Evolutionary conservation across 2,888 invertebrate species (phyloP).

Genomic region (Lysandra coridon): DNA sequence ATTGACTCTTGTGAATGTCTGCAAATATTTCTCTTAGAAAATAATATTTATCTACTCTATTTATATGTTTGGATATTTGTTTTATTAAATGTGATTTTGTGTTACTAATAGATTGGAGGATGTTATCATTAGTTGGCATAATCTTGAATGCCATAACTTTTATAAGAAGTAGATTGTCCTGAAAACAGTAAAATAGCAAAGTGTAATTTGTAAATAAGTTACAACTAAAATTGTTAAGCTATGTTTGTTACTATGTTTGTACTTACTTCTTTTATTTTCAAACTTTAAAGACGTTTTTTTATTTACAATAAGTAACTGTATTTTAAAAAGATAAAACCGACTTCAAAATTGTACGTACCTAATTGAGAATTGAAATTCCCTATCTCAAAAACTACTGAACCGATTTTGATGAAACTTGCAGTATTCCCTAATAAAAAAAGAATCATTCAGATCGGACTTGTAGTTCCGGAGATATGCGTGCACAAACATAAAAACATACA

Average conservation of each 20-base stretch:
- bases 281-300: no score
- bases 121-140: slow-evolving; percentile 43
- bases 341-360: no score
- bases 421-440: no score
- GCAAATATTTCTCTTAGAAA: slow-evolving; percentile 54
- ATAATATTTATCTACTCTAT: slow-evolving; percentile 44
- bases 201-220: not conserved
- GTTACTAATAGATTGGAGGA: slow-evolving; percentile 42
- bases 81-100: slow-evolving; percentile 61
- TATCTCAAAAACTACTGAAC: no score
- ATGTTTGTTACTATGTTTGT: no score
- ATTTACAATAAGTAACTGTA: no score
- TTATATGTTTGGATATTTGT: slow-evolving; percentile 49
- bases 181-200: slow-evolving; percentile 46
- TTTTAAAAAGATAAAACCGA: no score
- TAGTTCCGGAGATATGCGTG: no score
- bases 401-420: no score
- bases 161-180: slow-evolving; percentile 61
- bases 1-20: slow-evolving; percentile 57
- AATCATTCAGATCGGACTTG: no score
- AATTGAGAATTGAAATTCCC: no score
- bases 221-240: not conserved
- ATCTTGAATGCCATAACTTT: slow-evolving; percentile 60
- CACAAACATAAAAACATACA: no score
- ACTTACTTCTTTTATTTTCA: not conserved